Evolutionary conservation across 2,888 invertebrate genomes (phyloP).

Genomic region (Autographa gamma): DNA sequence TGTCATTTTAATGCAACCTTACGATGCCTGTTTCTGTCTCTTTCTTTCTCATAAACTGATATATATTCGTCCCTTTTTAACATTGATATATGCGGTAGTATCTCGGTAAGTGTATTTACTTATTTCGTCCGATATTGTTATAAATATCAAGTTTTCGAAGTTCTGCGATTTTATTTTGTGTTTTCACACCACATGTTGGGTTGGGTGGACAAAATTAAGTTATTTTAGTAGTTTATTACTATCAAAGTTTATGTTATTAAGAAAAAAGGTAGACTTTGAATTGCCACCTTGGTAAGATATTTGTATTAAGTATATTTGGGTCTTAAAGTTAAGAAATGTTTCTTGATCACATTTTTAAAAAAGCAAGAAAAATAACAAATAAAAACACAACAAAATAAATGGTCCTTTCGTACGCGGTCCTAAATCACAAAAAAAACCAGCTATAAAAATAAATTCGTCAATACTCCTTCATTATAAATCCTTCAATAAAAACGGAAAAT

Average conservation of each 20-base stretch:
- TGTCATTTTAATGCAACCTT: constrained; percentile 64
- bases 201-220: background rate
- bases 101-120: constrained; percentile 41
- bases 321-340: background rate
- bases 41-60: constrained; percentile 21
- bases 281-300: background rate
- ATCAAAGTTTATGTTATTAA: background rate
- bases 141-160: constrained; percentile 30
- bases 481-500: constrained; percentile 42
- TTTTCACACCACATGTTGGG: constrained; percentile 2
- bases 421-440: constrained; percentile 10
- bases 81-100: constrained; percentile 34
- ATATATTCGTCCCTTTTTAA: constrained; percentile 34
- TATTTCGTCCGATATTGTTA: constrained; percentile 34
- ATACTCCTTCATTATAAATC: constrained; percentile 41
- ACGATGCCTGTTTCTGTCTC: constrained; percentile 49
- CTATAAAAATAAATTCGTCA: constrained; percentile 36
- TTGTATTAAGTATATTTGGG: background rate
- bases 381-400: background rate
- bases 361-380: too few relatives aligned
- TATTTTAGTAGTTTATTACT: constrained; percentile 14
- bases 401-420: background rate
- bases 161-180: constrained; percentile 10
- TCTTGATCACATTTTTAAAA: background rate
- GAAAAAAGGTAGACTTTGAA: background rate